Evolutionary conservation across 2,888 invertebrate species (phyloP).

Genomic region (Willowsia nigromaculata): DNA sequence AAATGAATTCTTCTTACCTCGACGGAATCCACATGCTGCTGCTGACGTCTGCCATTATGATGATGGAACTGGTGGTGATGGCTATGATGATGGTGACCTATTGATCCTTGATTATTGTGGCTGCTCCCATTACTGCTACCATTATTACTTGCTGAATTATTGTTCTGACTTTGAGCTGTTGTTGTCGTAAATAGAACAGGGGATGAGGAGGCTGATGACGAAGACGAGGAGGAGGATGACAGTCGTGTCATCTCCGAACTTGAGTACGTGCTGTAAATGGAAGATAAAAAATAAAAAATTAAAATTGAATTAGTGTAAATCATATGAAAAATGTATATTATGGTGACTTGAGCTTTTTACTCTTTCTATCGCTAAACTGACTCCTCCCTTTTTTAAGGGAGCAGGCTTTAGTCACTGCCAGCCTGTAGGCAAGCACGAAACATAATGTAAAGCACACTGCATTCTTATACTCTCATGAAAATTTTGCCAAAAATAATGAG

Average conservation of each 20-base stretch:
- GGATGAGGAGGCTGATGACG: constrained; percentile 78
- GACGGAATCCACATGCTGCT: constrained; percentile 73
- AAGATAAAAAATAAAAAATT: neutral
- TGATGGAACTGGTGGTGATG: constrained; percentile 69
- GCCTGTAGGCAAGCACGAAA: constrained; percentile 9
- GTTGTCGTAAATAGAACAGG: constrained; percentile 77
- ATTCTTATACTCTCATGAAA: neutral
- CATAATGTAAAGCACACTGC: neutral
- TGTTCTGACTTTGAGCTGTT: constrained; percentile 75
- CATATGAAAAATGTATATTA: neutral
- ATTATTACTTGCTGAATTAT: constrained; percentile 41
- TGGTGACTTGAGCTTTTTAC: neutral
- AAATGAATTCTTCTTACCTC: constrained; percentile 72
- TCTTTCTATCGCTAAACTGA: neutral
- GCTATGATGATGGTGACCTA: constrained; percentile 56
- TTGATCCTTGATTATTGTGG: constrained; percentile 60
- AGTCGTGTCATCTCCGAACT: constrained; percentile 79
- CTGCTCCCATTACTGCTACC: constrained; percentile 61
- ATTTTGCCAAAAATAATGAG: constrained; percentile 51
- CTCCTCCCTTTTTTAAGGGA: constrained; percentile 50
- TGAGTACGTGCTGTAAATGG: constrained; percentile 77
- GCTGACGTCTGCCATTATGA: constrained; percentile 59
- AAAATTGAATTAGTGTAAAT: constrained; percentile 33
- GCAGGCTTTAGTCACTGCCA: neutral
- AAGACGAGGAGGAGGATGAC: constrained; percentile 78